phyloP scores from a whole-genome alignment of 1,140 invertebrate species.

The Eciton burchellii region DNA sequence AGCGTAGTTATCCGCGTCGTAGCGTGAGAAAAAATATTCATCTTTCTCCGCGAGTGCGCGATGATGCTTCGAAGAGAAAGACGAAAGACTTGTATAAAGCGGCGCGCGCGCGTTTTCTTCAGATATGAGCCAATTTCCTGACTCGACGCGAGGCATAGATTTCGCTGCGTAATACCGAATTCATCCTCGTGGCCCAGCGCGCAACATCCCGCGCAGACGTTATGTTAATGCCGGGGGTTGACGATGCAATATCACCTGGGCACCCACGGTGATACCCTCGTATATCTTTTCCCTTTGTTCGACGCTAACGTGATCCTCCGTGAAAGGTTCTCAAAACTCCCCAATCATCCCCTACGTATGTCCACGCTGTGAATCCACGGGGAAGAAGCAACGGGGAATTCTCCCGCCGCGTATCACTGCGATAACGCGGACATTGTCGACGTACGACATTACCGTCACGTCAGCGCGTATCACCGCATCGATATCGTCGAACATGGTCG shows the following conservation, averaged over 20 bases:
- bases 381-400: neutral
- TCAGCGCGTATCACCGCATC: neutral
- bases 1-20: neutral
- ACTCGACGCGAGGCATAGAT: neutral
- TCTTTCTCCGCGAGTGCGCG: neutral
- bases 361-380: neutral
- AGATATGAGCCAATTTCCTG: neutral
- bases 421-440: neutral
- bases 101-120: neutral
- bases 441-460: neutral
- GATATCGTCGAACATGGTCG: neutral
- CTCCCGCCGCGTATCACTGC: too few relatives aligned
- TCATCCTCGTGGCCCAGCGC: constrained; percentile 5
- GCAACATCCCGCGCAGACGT: constrained; percentile 2
- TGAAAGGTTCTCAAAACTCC: neutral
- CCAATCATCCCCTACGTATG: too few relatives aligned
- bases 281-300: constrained; percentile 6
- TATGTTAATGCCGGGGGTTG: constrained; percentile 12
- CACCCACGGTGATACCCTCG: neutral
- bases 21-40: neutral
- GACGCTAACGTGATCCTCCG: neutral
- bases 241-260: neutral
- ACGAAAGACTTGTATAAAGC: constrained; percentile 12
- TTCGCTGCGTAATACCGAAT: neutral
- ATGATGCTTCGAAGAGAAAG: neutral